phyloP scores from a whole-genome alignment of 2,888 invertebrate species.

The Eristalinus aeneus region DNA sequence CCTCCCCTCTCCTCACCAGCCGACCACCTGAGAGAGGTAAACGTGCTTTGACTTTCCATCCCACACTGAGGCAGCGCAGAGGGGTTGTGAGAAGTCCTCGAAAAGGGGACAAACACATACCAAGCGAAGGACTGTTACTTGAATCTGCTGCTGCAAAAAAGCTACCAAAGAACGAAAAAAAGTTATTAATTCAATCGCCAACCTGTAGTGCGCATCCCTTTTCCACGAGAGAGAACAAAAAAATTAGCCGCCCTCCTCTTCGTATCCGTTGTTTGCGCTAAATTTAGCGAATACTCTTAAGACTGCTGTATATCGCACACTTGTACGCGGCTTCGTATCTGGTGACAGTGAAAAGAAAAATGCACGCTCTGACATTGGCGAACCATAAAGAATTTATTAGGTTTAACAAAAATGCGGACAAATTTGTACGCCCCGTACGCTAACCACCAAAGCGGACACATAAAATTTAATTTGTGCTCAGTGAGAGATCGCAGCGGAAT shows the following conservation, averaged over 20 bases:
- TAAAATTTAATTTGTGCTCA: slow-evolving; percentile 43
- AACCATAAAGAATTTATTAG: slow-evolving; percentile 59
- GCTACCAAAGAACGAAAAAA: slow-evolving; percentile 48
- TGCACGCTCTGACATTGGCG: slow-evolving; percentile 27
- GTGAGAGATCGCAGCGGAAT: not conserved
- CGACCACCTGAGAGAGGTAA: slow-evolving; percentile 49
- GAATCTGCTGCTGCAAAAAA: not conserved
- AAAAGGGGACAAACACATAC: slow-evolving; percentile 16
- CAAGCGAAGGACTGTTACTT: slow-evolving; percentile 2
- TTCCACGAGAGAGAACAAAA: not conserved
- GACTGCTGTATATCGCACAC: not conserved
- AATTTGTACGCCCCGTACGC: slow-evolving; percentile 31
- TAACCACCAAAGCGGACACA: slow-evolving; percentile 53
- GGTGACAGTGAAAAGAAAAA: slow-evolving; percentile 6
- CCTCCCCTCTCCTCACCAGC: slow-evolving; percentile 16
- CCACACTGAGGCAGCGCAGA: not conserved
- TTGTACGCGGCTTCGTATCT: not conserved
- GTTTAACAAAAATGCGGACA: slow-evolving; percentile 64
- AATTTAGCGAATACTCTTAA: slow-evolving; percentile 48
- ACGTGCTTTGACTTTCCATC: slow-evolving; percentile 55
- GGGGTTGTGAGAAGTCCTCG: slow-evolving; percentile 23
- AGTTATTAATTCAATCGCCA: slow-evolving; percentile 64
- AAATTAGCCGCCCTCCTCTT: slow-evolving; percentile 38
- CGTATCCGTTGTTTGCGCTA: slow-evolving; percentile 45
- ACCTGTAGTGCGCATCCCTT: slow-evolving; percentile 63